Base-by-base conservation (phyloP, 2,113 vertebrate genomes). In the Pionites leucogaster region DNA sequence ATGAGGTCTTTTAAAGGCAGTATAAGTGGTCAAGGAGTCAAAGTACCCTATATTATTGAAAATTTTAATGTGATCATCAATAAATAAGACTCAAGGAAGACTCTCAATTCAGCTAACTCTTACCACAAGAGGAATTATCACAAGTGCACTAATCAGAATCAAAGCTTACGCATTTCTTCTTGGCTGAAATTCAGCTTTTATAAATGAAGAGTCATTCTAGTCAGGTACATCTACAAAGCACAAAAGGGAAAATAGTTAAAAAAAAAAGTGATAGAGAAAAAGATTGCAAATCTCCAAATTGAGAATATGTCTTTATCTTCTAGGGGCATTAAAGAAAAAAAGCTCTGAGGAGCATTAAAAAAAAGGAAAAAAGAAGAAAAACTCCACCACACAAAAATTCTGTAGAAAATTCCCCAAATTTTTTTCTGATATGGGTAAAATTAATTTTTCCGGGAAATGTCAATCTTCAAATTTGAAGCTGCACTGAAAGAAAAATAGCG, bases 361-460 rank as follows among this genome's bases (percentile, higher is more conserved):
- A 59, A 35, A 37, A 12, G 8, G 29, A 24, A 20, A 24, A 17
- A 17, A 35, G 14, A 9, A 60, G 33, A 1, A 17, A 33, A 27
- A 22, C 1, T 47, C 9, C 13, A 33, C 6, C 8, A 47, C 8
- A 63, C 2, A 75, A 11, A 69, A 86, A 50, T 47, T 52, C 41
- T 44, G 4, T 25, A 39, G 17, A n/a, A 8, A 52, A 29, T 27
- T 3, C 1, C 1, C 1, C 4, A 4, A 7, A 17, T 5, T 39
- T 60, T 74, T 37, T 91, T 65, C 42, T 44, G 50, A 24, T 13
- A 6, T 28, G 3, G 4, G 13, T 62, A 49, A 46, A 68, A 62
- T 20, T 60, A 31, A 3, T 47, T 62, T 28, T 89, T 80, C 49
- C 33, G 62, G 37, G 7, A 63, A 39, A 27, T 29, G 5, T 52